phyloP scores from a whole-genome alignment of 2,888 invertebrate species.

The Epirrita christyi region DNA sequence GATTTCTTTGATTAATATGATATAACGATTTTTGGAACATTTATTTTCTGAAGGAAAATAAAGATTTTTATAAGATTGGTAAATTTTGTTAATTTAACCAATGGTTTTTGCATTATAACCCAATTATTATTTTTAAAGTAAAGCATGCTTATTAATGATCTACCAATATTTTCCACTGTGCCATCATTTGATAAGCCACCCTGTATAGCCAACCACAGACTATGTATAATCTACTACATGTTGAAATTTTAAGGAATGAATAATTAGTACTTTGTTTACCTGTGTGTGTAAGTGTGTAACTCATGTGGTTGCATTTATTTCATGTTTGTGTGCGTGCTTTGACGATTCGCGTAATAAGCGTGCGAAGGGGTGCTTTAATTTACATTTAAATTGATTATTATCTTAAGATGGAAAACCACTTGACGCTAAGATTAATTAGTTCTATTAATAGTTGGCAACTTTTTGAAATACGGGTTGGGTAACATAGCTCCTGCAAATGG shows the following conservation, averaged over 20 bases:
- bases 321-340: conserved; percentile 22
- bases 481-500: conserved; percentile 20
- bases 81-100: too few species aligned
- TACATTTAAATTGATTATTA: conserved; percentile 62
- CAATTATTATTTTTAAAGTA: too few species aligned
- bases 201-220: background rate
- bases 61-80: too few species aligned
- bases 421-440: conserved; percentile 40
- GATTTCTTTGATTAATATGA: too few species aligned
- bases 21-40: too few species aligned
- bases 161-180: too few species aligned
- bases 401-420: conserved; percentile 46
- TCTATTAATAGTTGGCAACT: conserved; percentile 39
- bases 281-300: background rate
- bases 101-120: too few species aligned
- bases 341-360: conserved; percentile 53
- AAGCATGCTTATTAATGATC: too few species aligned
- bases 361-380: conserved; percentile 57
- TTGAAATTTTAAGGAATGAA: conserved; percentile 51
- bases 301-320: conserved; percentile 3
- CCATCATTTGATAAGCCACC: background rate
- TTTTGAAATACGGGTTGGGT: conserved; percentile 33
- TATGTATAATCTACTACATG: background rate
- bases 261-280: background rate
- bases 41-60: too few species aligned